These are phyloP conservation scores for Sebastes cheni DNA, from an alignment of 2,797 vertebrate species.

Conservation along the genomic window DNA sequence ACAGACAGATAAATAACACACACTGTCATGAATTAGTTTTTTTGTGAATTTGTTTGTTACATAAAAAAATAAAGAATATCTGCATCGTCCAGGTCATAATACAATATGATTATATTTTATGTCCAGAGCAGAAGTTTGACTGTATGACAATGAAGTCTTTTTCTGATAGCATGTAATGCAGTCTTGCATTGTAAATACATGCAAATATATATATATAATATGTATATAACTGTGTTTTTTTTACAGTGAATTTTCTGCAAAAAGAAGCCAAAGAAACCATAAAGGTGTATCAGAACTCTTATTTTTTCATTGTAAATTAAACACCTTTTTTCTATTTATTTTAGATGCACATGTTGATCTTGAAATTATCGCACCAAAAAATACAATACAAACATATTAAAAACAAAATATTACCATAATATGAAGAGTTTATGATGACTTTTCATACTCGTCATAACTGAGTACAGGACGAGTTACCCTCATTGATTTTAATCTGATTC, in stretches of 20 bases:
- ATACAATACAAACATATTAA: background rate
- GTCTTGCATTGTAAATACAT: background rate
- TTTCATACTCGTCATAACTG: background rate
- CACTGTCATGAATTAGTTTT: background rate
- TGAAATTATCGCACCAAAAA: background rate
- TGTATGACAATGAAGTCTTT: background rate
- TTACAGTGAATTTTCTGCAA: background rate
- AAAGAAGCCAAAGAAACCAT: background rate
- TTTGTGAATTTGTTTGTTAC: background rate
- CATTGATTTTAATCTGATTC: slow-evolving; percentile 3
- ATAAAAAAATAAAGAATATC: background rate
- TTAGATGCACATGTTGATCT: background rate
- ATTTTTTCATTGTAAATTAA: background rate
- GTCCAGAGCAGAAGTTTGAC: background rate
- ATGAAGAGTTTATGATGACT: background rate
- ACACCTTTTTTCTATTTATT: background rate
- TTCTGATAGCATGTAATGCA: background rate
- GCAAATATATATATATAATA: background rate
- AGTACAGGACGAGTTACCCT: background rate
- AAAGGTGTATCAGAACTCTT: background rate
- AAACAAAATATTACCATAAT: background rate
- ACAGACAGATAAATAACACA: background rate
- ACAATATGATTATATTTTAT: background rate
- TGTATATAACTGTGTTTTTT: background rate
- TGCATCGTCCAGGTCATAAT: background rate